Conservation (phyloP, 2,113 vertebrate genomes). For the Heterochromis multidens region DNA sequence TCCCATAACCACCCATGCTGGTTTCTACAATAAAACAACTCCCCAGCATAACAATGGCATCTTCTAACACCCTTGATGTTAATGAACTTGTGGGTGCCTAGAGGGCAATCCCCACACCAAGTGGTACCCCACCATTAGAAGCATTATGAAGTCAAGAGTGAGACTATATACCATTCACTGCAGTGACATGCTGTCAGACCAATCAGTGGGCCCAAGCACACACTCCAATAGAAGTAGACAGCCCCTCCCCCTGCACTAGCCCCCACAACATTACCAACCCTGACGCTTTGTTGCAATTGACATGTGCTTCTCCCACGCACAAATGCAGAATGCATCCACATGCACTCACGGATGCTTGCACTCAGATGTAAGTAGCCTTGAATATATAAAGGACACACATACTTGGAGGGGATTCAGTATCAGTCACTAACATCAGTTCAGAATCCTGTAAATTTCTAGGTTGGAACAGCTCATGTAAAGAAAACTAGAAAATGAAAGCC, state of each 20-base stretch:
- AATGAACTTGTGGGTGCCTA: conserved; percentile 52
- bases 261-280: conserved; percentile 41
- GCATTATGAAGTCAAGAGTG: conserved; percentile 55
- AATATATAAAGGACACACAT: neutral
- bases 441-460: neutral
- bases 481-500: neutral
- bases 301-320: conserved; percentile 48
- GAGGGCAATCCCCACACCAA: conserved; percentile 39
- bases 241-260: conserved; percentile 59
- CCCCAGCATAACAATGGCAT: conserved; percentile 24
- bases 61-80: conserved; percentile 44
- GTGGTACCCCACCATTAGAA: conserved; percentile 49
- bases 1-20: conserved; percentile 8
- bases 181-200: conserved; percentile 70
- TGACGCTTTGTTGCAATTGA: conserved; percentile 57
- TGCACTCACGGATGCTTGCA: neutral
- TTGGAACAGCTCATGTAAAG: neutral
- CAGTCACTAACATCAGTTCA: neutral
- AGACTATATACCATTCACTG: conserved; percentile 49
- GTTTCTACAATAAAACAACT: conserved; percentile 20
- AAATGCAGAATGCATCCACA: conserved; percentile 3
- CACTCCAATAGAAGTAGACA: conserved; percentile 66
- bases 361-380: conserved; percentile 9
- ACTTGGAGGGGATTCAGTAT: neutral
- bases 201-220: conserved; percentile 63